Base-by-base conservation (phyloP, 2,797 vertebrate species). In the Anguilla anguilla region DNA sequence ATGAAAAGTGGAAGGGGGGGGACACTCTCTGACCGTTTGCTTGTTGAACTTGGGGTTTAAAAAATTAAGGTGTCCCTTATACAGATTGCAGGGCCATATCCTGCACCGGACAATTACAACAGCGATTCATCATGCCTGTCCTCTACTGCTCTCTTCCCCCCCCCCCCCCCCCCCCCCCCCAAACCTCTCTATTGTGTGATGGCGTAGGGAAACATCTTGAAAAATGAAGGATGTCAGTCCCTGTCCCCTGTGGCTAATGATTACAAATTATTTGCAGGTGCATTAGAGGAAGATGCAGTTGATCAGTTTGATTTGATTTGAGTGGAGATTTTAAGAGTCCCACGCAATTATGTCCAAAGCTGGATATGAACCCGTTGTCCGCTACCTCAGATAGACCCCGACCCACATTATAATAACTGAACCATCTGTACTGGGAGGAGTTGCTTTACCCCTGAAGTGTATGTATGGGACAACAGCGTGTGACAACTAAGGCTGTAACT, bases 241-340 rank as follows among this genome's bases (percentile, higher is more conserved):
- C 53, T 74, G 77, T 85, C 89, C 89, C 74, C 84, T 35, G 59
- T 87, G 88, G 89, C 85, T 15, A 91, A 91, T 90, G 28, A 83
- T 31, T 83, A 83, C 89, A 88, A 91, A 93, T 92, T 82, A 91
- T 83, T 81, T 90, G 88, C 90, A 89, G 89, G 86, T 91, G 86
- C 51, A 43, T 89, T 35, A 3, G 74, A 86, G 61, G 84, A 86
- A 85, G 88, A 87, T 61, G 69, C 46, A 28, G 57, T 6, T 3
- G 31, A 59, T 59, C 84, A 49, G 77, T 43, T 81, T 22, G 77
- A 46, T 43, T 81, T 22, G 77, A 46, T 46, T 81, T 49, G 39
- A 43, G 77, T 25, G 43, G 77, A 25, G 77, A 81, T 49, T 81
- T 49, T 81, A 4, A 13, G 22, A 46, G 77, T 81, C 77, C 39